Conservation (phyloP, 2,888 invertebrate genomes). For the Linnaemya tessellans region DNA sequence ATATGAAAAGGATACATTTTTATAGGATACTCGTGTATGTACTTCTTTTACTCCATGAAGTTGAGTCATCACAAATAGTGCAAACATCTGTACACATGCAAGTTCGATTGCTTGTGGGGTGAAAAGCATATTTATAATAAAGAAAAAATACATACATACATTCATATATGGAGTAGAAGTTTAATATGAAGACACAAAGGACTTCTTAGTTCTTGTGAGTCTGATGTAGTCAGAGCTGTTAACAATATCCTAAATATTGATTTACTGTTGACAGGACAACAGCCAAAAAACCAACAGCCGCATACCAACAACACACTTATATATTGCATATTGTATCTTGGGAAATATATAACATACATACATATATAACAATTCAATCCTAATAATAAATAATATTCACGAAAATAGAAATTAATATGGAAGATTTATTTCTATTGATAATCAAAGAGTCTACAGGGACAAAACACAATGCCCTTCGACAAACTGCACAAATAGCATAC, state of each 20-base stretch:
- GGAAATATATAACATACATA: too few species aligned
- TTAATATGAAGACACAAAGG: conserved; percentile 41
- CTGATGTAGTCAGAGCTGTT: conserved; percentile 25
- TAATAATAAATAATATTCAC: not conserved
- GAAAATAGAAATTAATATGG: conserved; percentile 85
- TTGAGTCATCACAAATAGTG: conserved; percentile 70
- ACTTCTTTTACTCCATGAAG: conserved; percentile 50
- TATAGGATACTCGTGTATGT: conserved; percentile 39
- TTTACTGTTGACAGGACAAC: conserved; percentile 57
- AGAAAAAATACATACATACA: not conserved
- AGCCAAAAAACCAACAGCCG: conserved; percentile 29
- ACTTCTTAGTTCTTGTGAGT: conserved; percentile 11
- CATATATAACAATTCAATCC: conserved; percentile 24
- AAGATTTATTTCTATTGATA: conserved; percentile 93
- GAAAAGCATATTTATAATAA: conserved; percentile 22
- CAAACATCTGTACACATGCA: conserved; percentile 48
- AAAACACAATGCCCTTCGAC: conserved; percentile 88
- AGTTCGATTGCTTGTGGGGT: not conserved
- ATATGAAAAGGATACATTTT: conserved; percentile 63
- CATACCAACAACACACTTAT: not conserved
- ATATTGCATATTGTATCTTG: not conserved
- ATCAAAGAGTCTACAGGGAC: conserved; percentile 92
- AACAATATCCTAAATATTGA: conserved; percentile 61
- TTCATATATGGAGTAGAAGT: conserved; percentile 5
- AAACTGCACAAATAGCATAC: conserved; percentile 93